Evolutionary conservation across 2,113 vertebrate genomes (phyloP), one percentile per base, ranked within the genome.

Genomic region (Lipophrys pholis): DNA sequence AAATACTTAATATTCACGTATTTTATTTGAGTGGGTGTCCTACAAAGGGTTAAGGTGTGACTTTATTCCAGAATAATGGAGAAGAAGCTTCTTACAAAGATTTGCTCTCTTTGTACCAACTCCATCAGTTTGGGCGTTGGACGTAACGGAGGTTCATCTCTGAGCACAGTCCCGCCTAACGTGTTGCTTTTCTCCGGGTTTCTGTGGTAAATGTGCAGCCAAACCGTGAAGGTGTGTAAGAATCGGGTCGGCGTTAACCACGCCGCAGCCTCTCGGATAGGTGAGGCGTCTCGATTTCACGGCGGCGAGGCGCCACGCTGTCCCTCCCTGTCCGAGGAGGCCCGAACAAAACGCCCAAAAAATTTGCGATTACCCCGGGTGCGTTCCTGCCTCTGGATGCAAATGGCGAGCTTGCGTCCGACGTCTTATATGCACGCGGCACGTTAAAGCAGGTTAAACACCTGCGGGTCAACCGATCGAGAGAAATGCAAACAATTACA

Each of bases 261-360:
- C n/a, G n/a, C n/a, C n/a, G n/a, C n/a, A n/a, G n/a, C n/a, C n/a
- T n/a, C n/a, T n/a, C n/a, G n/a, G n/a, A 35, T 58, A 48, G 35
- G 54, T 54, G 59, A 48, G 58, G 60, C 38, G 52, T 67, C 66
- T 69, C 21, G 6, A 53, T 75, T 77, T 68, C 76, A 60, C 64
- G 21, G 45, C 14, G 14, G 11, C 0, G 8, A 11, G 61, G 57
- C 2, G 80, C 60, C 73, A 12, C 40, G 14, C 30, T 63, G 70
- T 60, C 66, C 21, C 21, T 69, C 46, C 11, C 40, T 15, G 45
- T 52, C 43, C 17, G 12, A 75, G 30, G 54, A 48, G 39, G 36
- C 55, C 8, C 1, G 11, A 58, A 48, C 50, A 41, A 66, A 63
- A 38, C 21, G 21, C 21, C 21, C 2, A 30, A 21, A 56, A 54